These are phyloP conservation scores for Cataglyphis rosenhaueri DNA, from an alignment of 2,888 invertebrate genomes.

Conservation along the genomic window DNA sequence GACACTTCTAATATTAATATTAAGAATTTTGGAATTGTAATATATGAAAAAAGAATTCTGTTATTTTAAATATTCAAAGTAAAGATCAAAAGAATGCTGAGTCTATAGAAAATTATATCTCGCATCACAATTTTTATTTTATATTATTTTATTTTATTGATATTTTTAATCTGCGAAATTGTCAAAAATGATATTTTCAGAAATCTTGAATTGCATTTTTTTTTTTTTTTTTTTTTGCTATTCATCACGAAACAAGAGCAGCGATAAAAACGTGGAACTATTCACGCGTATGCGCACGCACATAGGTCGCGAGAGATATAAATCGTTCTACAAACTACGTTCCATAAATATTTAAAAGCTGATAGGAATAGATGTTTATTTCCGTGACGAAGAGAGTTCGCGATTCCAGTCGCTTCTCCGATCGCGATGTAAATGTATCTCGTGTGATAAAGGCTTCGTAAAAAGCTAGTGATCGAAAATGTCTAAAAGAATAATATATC, in stretches of 20 bases:
- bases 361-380: conserved; percentile 37
- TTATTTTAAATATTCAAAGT: not conserved
- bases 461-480: conserved; percentile 19
- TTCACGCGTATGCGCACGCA: conserved; percentile 20
- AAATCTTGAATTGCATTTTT: conserved; percentile 20
- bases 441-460: conserved; percentile 28
- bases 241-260: not conserved
- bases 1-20: not conserved
- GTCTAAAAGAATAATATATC: not conserved
- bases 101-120: not conserved
- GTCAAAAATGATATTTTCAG: conserved; percentile 10
- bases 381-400: conserved; percentile 15
- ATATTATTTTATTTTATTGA: not conserved
- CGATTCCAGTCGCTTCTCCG: conserved; percentile 24
- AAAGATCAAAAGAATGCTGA: not conserved
- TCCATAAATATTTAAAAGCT: conserved; percentile 48
- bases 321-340: conserved; percentile 46
- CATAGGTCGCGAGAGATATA: conserved; percentile 42
- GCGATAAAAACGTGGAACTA: conserved; percentile 16
- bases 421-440: conserved; percentile 30
- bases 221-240: conserved; percentile 23
- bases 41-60: not conserved
- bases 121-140: not conserved
- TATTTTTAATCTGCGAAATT: not conserved
- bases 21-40: not conserved